Conservation (phyloP, 1,140 invertebrate species). For the Habropoda laboriosa region DNA sequence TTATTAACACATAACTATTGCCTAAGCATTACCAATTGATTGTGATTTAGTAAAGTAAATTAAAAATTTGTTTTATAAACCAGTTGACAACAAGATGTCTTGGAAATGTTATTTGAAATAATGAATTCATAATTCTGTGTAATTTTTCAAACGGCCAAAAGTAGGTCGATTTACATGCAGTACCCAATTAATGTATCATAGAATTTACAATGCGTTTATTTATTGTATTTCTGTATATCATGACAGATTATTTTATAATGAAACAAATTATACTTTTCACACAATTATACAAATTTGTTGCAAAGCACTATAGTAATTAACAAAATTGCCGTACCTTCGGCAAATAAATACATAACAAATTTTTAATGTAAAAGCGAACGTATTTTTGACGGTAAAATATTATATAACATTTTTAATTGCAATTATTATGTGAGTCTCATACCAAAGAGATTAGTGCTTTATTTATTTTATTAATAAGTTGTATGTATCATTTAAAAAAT, state of each 20-base stretch:
- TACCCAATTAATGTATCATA: constrained; percentile 14
- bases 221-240: constrained; percentile 33
- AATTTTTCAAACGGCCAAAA: constrained; percentile 19
- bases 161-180: constrained; percentile 27
- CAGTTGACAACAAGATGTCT: constrained; percentile 41
- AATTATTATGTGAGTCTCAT: constrained; percentile 53
- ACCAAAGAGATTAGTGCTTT: constrained; percentile 69
- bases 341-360: constrained; percentile 3
- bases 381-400: constrained; percentile 21
- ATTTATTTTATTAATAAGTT: constrained; percentile 63
- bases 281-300: constrained; percentile 31
- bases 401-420: constrained; percentile 30
- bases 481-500: constrained; percentile 42
- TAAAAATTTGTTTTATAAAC: constrained; percentile 45
- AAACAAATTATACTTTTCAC: constrained; percentile 34
- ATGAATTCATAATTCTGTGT: constrained; percentile 35
- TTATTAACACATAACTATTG: constrained; percentile 34
- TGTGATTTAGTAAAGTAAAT: constrained; percentile 58
- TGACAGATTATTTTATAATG: constrained; percentile 46
- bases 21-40: constrained; percentile 57
- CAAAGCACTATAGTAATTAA: constrained; percentile 21
- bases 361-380: neutral
- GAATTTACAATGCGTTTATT: constrained; percentile 40
- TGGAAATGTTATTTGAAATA: constrained; percentile 52
- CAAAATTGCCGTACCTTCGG: neutral